Conservation (phyloP, 2,888 invertebrate genomes). For the Carabus problematicus region DNA sequence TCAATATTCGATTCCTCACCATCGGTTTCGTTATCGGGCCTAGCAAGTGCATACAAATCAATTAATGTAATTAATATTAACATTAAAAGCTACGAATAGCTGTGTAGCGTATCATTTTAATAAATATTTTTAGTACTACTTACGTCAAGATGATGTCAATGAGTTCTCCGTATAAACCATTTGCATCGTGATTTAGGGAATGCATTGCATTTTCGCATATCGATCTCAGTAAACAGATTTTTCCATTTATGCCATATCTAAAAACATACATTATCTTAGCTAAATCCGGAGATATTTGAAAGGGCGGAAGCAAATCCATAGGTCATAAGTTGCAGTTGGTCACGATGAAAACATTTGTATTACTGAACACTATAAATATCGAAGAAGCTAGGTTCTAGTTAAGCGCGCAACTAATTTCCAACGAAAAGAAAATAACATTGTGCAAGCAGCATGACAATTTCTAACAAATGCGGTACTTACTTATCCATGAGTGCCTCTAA, state of each 20-base stretch:
- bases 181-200: conserved; percentile 66
- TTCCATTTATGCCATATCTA: conserved; percentile 71
- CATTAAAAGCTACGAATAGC: too few relatives aligned
- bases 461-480: conserved; percentile 44
- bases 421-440: too few relatives aligned
- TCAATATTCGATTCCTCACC: conserved; percentile 61
- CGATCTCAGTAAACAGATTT: conserved; percentile 73
- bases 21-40: conserved; percentile 65
- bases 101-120: too few relatives aligned
- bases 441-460: too few relatives aligned
- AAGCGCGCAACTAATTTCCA: too few relatives aligned
- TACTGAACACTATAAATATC: too few relatives aligned
- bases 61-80: conserved; percentile 5
- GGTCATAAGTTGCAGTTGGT: too few relatives aligned
- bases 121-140: conserved; percentile 54
- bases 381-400: too few relatives aligned
- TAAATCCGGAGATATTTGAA: too few relatives aligned
- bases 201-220: conserved; percentile 78
- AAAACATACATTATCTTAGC: neutral
- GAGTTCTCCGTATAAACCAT: conserved; percentile 77
- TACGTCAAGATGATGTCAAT: conserved; percentile 78
- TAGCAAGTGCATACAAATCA: conserved; percentile 54
- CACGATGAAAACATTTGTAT: too few relatives aligned
- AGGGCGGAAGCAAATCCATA: too few relatives aligned
- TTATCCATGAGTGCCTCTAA: conserved; percentile 53